These are phyloP conservation scores for Ardeotis arabs DNA, from an alignment of 2,113 vertebrate species.

Conservation along the genomic window DNA sequence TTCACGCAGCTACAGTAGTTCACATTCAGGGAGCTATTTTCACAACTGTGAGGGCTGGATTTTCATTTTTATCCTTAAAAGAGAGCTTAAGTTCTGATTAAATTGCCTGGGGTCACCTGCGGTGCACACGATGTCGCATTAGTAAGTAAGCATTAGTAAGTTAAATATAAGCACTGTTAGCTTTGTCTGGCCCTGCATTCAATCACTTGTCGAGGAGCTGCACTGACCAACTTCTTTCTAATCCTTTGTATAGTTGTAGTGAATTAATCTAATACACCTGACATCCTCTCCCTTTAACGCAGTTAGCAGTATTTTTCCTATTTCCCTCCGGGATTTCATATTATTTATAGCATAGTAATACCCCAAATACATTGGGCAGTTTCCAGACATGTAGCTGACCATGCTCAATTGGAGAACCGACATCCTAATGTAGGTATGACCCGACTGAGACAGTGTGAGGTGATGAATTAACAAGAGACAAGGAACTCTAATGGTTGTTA, in stretches of 20 bases:
- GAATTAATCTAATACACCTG: constrained; percentile 48
- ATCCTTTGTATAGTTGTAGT: constrained; percentile 35
- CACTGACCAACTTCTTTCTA: constrained; percentile 38
- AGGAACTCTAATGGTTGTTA: background rate
- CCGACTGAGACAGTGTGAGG: rapidly evolving
- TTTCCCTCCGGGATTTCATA: background rate
- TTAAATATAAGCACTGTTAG: constrained; percentile 56
- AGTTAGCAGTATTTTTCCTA: constrained; percentile 18
- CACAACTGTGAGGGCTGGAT: background rate
- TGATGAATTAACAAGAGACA: background rate
- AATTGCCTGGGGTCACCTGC: constrained; percentile 51
- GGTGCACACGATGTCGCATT: background rate
- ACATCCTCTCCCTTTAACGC: constrained; percentile 7
- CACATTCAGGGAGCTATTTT: constrained; percentile 24
- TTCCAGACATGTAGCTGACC: background rate
- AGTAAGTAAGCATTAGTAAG: constrained; percentile 51
- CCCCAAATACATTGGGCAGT: background rate
- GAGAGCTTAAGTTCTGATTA: constrained; percentile 51
- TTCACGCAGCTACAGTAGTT: background rate
- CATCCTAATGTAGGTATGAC: background rate
- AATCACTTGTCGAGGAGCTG: constrained; percentile 37
- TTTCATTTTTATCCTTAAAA: constrained; percentile 51
- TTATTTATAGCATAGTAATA: background rate
- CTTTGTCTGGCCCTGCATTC: constrained; percentile 53
- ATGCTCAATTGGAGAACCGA: background rate